These are phyloP conservation scores for Drosophila azteca DNA, from an alignment of 1,140 invertebrate genomes.

Conservation along the genomic window DNA sequence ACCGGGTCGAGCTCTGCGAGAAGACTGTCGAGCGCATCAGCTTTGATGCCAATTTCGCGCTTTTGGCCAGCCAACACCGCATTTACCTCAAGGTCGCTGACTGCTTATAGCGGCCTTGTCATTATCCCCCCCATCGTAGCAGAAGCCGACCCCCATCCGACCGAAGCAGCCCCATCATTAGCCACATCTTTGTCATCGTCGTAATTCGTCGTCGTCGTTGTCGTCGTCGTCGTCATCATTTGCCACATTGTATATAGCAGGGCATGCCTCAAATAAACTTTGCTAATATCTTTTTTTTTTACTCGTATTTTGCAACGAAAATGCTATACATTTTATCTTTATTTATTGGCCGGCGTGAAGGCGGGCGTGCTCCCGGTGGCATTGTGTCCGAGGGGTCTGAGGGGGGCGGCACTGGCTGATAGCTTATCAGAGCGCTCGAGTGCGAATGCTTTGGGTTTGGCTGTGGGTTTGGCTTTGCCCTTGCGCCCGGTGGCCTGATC, in stretches of 20 bases:
- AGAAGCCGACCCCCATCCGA: too few relatives aligned
- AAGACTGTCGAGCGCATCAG: slow-evolving; percentile 67
- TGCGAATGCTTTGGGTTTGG: slow-evolving; percentile 1
- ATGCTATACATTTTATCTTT: neutral
- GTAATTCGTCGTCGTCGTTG: slow-evolving; percentile 1
- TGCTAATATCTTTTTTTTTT: slow-evolving; percentile 48
- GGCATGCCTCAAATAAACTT: slow-evolving; percentile 54
- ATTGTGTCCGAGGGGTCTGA: too few relatives aligned
- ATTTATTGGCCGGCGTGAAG: too few relatives aligned
- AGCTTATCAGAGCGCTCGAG: too few relatives aligned
- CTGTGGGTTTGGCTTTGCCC: slow-evolving; percentile 16
- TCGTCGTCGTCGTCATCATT: slow-evolving; percentile 17
- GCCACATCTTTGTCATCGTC: neutral
- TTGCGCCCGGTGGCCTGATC: slow-evolving; percentile 43
- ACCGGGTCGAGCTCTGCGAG: slow-evolving; percentile 77
- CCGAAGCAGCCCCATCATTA: too few relatives aligned
- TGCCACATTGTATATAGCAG: slow-evolving; percentile 42
- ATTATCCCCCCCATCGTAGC: neutral
- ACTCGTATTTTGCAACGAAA: neutral
- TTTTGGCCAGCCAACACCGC: slow-evolving; percentile 71
- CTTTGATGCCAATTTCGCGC: slow-evolving; percentile 70
- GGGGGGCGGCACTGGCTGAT: too few relatives aligned
- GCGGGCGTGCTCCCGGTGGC: too few relatives aligned
- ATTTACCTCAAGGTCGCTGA: slow-evolving; percentile 78
- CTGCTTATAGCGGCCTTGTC: slow-evolving; percentile 57